A percentile compares a stretch with the other conserved stretches of the same genome.
These are phyloP conservation scores for Sterna hirundo DNA, from an alignment of 2,113 vertebrate species.

Conservation along the genomic window DNA sequence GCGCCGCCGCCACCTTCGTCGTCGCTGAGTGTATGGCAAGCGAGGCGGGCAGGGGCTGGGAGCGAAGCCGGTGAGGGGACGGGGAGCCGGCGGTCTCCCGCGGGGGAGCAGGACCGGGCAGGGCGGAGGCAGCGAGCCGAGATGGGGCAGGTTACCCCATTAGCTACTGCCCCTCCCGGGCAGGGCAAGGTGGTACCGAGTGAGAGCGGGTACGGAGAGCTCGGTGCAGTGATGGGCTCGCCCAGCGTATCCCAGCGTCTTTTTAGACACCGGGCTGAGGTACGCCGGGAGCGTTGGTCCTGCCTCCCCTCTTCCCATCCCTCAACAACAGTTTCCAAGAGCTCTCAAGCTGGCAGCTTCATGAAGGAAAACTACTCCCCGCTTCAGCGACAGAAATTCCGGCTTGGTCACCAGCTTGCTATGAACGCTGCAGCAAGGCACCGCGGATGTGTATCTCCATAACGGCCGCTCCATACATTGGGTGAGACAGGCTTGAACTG, in stretches of 20 bases:
- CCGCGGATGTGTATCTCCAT: accelerated
- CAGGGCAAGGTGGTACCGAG: neutral
- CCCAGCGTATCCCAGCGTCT: neutral
- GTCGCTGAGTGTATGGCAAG: accelerated
- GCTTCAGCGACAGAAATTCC: neutral
- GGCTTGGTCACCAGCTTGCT: neutral
- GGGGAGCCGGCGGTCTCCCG: neutral
- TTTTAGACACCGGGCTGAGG: neutral
- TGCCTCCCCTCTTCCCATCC: neutral
- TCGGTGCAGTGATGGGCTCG: accelerated
- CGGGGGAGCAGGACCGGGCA: too few relatives aligned
- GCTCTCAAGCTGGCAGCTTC: neutral
- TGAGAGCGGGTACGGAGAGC: neutral
- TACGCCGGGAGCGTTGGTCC: accelerated
- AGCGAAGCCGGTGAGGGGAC: neutral
- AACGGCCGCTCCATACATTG: accelerated
- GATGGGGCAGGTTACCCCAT: neutral
- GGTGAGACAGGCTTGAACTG: neutral
- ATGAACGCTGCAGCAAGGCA: neutral
- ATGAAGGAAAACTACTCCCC: neutral
- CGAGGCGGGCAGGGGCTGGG: neutral
- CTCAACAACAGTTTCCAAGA: neutral
- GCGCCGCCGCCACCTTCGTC: accelerated
- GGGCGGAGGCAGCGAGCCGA: neutral
- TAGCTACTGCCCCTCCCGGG: neutral